These are phyloP conservation scores for Calameuta filiformis DNA, from an alignment of 2,888 invertebrate genomes.

Conservation along the genomic window DNA sequence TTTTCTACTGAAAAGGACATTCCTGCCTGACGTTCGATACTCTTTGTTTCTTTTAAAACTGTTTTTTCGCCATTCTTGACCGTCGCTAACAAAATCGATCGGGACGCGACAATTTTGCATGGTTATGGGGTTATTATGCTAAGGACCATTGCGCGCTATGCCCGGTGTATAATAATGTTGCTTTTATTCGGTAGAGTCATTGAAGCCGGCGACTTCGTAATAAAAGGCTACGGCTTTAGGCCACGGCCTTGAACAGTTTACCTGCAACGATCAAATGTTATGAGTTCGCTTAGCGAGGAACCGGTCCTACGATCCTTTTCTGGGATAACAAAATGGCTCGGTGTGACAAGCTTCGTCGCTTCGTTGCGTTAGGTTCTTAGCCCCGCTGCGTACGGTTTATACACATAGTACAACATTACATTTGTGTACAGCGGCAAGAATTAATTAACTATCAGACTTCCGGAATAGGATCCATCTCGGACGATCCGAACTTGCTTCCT, in stretches of 20 bases:
- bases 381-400: neutral
- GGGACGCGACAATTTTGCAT: constrained; percentile 20
- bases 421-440: neutral
- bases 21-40: too few relatives aligned
- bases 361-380: neutral
- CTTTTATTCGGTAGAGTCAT: neutral
- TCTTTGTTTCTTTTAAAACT: too few relatives aligned
- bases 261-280: neutral
- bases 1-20: too few relatives aligned
- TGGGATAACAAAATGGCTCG: neutral
- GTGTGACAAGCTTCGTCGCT: neutral
- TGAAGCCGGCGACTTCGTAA: neutral
- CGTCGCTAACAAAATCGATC: constrained; percentile 21
- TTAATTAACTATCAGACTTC: neutral
- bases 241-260: neutral
- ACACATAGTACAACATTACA: neutral
- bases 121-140: constrained; percentile 30
- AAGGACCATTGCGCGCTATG: constrained; percentile 20
- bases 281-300: neutral
- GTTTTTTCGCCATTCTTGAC: neutral
- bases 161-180: neutral
- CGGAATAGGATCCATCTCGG: neutral
- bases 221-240: neutral
- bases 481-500: neutral
- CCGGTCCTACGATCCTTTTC: neutral